These are phyloP conservation scores for Sarcophaga bullata DNA, from an alignment of 1,140 invertebrate species.

Conservation along the genomic window DNA sequence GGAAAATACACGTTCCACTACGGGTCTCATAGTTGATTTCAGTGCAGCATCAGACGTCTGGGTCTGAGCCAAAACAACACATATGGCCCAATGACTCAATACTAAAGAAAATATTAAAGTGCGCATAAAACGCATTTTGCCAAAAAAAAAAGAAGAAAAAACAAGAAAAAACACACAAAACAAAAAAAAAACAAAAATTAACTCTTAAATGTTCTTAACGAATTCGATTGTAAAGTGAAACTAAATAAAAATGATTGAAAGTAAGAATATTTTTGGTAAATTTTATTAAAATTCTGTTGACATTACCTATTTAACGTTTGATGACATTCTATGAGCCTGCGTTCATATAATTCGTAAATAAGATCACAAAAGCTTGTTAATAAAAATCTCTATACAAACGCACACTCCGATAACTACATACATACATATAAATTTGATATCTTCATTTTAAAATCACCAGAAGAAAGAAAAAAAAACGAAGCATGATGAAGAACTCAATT, in stretches of 20 bases:
- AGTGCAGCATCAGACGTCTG: neutral
- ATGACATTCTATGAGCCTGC: neutral
- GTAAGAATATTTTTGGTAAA: neutral
- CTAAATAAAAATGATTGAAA: neutral
- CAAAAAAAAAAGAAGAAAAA: neutral
- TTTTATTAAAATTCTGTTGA: conserved; percentile 7
- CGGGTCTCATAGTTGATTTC: conserved; percentile 43
- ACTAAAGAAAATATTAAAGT: neutral
- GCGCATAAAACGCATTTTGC: neutral
- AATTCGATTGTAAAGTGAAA: neutral
- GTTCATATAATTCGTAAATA: neutral
- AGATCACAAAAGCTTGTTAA: conserved; percentile 6
- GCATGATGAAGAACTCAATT: too few species aligned
- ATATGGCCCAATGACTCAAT: neutral
- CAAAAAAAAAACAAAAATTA: too few species aligned
- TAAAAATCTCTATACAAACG: neutral
- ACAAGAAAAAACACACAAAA: too few species aligned
- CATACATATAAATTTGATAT: too few species aligned
- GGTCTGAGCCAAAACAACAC: neutral
- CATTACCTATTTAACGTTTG: neutral
- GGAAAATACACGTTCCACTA: conserved; percentile 49
- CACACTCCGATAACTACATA: neutral
- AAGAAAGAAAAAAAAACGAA: too few species aligned
- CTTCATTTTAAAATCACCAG: too few species aligned
- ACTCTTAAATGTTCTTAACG: neutral